Evolutionary conservation across 2,888 invertebrate genomes (phyloP), one percentile per base, ranked within the genome.

Genomic region (Mesochorus sp.): DNA sequence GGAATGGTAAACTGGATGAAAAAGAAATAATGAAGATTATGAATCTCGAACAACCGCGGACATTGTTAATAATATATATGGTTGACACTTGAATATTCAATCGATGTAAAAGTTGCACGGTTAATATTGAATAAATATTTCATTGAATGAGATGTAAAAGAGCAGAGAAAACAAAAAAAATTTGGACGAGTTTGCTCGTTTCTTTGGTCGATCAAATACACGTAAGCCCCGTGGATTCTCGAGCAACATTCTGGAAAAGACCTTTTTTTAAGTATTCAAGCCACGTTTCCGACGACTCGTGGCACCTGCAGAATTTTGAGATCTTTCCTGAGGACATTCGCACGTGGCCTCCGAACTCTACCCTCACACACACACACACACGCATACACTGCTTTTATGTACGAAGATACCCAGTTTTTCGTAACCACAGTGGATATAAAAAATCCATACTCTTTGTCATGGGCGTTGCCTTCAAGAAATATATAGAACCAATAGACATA

Each of bases 271-370:
- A 31, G 67, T 57, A 73, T 77, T 73, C 77, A 21, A 55, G 42
- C 47, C 77, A 77, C 73, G 73, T 77, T 57, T 49, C 53, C 71
- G 53, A 34, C 44, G 61, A 39, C 64, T 53, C 51, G 31, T 14
- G 37, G 59, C 26, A 55, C 47, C 67, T 67, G 51, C 67, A 53
- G 76, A 77, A 77, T 77, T 77, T 77, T 67, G 61, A 72, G 55
- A 72, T 66, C 64, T 57, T 42, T 34, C 26, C 49, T 2, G 37
- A 19, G 24, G 70, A 59, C 49, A 57, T 55, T 68, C 6, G 14
- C 44, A 55, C 55, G 55, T 31, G 44, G n/a, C 4, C 47, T 62
- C 24, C 10, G 21, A 64, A 6, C 51, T 37, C 37, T 17, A 12
- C 31, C 8, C 31, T 31, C 47, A 3, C 5, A 31, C 6, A 17